Evolutionary conservation across 2,888 invertebrate genomes (phyloP), one percentile per base, ranked within the genome.

Genomic region (Cyaniris semiargus): DNA sequence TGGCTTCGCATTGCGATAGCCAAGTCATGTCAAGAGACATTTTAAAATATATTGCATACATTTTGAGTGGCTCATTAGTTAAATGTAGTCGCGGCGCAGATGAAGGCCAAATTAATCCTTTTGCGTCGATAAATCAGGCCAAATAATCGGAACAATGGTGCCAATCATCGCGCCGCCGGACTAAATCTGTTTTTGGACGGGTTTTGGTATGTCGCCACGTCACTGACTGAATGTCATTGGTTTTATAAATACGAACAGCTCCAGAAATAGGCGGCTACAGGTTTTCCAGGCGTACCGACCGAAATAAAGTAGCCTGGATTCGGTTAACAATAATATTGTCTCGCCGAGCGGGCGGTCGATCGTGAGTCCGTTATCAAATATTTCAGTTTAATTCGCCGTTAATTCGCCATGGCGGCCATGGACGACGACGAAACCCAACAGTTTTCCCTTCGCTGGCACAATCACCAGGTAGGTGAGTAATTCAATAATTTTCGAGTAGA

Each of bases 381-480:
- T 78, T 78, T 78, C 70, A 78, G 66, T 78, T 79, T 77, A 88
- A 86, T 84, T 85, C 87, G 66, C 66, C 66, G 85, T 86, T 82
- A 84, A 84, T 84, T 86, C 23, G 21, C 21, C 8, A 58, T 58
- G 58, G 53, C 53, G 18, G 87, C 83, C 85, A 94, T 94, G 94
- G 94, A 93, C 88, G 95, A 95, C 87, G 95, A 95, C 86, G 94
- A 95, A 82, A 91, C 95, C 84, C 96, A 96, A 90, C 97, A 97
- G 90, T 97, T 97, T 92, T 97, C 97, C 89, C 95, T 97, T 86
- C 95, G 97, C 89, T 97, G 97, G 97, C 97, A 97, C 92, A 97
- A 97, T 91, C 96, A 96, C 90, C 96, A 96, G 95, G 96, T 96
- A 94, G 95, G 94, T 91, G 87, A 93, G 93, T 93, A 92, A 84